Evolutionary conservation across 2,113 vertebrate genomes (phyloP).

Genomic region (Bos indicus): DNA sequence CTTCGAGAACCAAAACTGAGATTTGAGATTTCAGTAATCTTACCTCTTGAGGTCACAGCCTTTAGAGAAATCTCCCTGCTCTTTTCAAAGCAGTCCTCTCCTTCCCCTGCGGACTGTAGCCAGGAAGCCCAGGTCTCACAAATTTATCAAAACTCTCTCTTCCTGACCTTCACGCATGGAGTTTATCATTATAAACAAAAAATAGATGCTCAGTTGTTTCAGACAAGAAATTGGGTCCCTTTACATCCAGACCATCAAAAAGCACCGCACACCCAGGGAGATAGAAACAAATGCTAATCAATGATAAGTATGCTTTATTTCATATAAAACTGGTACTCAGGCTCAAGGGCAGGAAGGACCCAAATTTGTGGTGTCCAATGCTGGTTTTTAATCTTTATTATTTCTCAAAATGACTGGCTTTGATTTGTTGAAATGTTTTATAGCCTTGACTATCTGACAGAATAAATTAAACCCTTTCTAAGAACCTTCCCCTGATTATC

Average conservation of each 20-base stretch:
- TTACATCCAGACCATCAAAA: background rate
- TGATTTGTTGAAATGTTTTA: slow-evolving; percentile 49
- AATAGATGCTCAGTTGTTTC: background rate
- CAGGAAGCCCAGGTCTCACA: background rate
- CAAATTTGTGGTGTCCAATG: background rate
- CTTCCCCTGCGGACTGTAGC: background rate
- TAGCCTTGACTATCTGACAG: slow-evolving; percentile 6
- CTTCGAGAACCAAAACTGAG: background rate
- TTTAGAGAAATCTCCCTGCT: background rate
- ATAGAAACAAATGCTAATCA: background rate
- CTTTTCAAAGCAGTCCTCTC: background rate
- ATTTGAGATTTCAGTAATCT: background rate
- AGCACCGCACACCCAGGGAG: background rate
- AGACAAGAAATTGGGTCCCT: background rate
- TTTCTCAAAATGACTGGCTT: background rate
- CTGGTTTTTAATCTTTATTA: slow-evolving; percentile 19
- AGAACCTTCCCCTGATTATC: slow-evolving; percentile 19
- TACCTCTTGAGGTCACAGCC: background rate
- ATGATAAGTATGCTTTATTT: background rate
- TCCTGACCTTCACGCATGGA: background rate
- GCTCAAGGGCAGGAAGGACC: background rate
- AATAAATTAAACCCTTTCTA: slow-evolving; percentile 45
- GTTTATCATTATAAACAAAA: background rate
- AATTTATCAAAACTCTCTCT: background rate
- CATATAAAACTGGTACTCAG: background rate